Evolutionary conservation across 1,140 invertebrate genomes (phyloP).

Genomic region (Eumaeus atala): DNA sequence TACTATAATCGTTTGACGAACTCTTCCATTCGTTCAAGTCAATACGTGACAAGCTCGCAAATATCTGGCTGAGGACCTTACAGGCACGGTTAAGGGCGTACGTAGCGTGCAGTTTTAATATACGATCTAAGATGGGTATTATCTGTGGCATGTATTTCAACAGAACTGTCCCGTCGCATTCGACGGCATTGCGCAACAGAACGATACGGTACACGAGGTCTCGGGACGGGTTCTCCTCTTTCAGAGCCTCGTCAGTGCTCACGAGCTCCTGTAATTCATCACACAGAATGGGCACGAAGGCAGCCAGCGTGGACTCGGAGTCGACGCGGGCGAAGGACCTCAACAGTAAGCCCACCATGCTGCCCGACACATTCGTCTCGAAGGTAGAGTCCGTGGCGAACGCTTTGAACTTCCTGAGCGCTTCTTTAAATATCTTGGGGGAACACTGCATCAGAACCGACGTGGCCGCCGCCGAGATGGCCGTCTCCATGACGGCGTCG

Average conservation of each 20-base stretch:
- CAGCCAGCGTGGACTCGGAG: slow-evolving; percentile 79
- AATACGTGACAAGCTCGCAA: slow-evolving; percentile 55
- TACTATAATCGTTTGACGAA: slow-evolving; percentile 77
- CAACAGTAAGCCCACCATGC: slow-evolving; percentile 82
- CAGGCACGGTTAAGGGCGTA: slow-evolving; percentile 77
- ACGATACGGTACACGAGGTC: slow-evolving; percentile 87
- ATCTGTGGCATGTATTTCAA: slow-evolving; percentile 78
- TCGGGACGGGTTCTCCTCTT: slow-evolving; percentile 85
- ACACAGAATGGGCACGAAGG: slow-evolving; percentile 83
- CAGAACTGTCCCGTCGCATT: slow-evolving; percentile 77
- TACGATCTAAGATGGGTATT: slow-evolving; percentile 76
- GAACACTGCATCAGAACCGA: slow-evolving; percentile 77
- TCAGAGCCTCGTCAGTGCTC: slow-evolving; percentile 74
- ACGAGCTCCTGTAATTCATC: slow-evolving; percentile 61
- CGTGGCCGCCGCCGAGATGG: slow-evolving; percentile 80
- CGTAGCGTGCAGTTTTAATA: slow-evolving; percentile 77
- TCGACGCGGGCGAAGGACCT: slow-evolving; percentile 82
- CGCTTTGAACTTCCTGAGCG: slow-evolving; percentile 81
- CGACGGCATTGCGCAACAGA: slow-evolving; percentile 82
- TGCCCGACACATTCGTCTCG: slow-evolving; percentile 88
- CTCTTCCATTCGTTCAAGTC: slow-evolving; percentile 80
- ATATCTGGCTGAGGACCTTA: slow-evolving; percentile 52
- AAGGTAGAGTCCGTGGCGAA: slow-evolving; percentile 85
- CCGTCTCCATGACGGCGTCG: slow-evolving; percentile 82
- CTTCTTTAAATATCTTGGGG: slow-evolving; percentile 77